Evolutionary conservation across 1,140 invertebrate species (phyloP).

Genomic region (Drosophila ananassae): DNA sequence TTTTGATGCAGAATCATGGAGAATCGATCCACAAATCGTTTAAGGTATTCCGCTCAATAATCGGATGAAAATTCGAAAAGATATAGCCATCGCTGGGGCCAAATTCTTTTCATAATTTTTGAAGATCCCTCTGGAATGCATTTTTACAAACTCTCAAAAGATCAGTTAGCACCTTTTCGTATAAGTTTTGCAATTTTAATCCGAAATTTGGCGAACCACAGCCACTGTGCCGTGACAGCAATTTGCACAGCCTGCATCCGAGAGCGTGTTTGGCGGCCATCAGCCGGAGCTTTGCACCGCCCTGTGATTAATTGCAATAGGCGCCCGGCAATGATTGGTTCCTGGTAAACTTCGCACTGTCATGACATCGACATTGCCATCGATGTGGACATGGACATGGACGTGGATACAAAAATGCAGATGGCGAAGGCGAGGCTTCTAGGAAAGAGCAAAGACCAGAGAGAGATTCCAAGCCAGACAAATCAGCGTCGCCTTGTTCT

Average conservation of each 20-base stretch:
- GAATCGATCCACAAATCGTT: too few species aligned
- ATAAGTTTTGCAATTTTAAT: conserved; percentile 1
- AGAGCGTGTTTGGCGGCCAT: conserved; percentile 65
- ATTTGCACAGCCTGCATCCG: conserved; percentile 40
- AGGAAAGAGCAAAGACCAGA: conserved; percentile 26
- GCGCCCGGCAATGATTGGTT: conserved; percentile 70
- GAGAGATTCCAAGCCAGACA: conserved; percentile 47
- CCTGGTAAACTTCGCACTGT: conserved; percentile 60
- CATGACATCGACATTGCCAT: conserved; percentile 50
- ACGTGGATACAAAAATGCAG: neutral
- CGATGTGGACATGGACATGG: conserved; percentile 7
- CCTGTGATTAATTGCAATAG: conserved; percentile 76
- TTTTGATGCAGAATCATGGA: too few species aligned
- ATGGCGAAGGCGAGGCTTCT: conserved; percentile 36
- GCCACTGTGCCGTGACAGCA: conserved; percentile 54
- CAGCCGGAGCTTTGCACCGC: conserved; percentile 61
- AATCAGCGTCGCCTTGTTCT: conserved; percentile 57
- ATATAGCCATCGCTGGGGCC: too few species aligned
- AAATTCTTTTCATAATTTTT: too few species aligned
- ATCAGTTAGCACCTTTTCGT: too few species aligned
- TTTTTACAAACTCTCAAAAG: too few species aligned
- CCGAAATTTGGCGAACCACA: neutral
- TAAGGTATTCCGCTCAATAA: too few species aligned
- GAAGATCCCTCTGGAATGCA: too few species aligned
- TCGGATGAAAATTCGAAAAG: too few species aligned